These are phyloP conservation scores for Danio albolineatus DNA, from an alignment of 2,797 vertebrate species.

Conservation along the genomic window DNA sequence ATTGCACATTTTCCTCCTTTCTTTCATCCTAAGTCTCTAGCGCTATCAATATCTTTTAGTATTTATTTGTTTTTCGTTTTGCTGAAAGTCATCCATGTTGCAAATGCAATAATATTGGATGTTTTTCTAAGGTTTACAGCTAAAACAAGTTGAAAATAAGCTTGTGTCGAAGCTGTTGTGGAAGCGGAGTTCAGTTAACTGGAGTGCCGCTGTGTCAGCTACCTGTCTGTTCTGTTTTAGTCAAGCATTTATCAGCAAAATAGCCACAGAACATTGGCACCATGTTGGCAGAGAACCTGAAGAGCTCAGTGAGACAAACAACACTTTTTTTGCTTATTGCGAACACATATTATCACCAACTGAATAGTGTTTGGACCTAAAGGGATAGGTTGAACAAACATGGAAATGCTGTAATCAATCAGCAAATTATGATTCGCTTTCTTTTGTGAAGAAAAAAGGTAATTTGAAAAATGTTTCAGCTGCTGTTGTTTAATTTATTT, in stretches of 20 bases:
- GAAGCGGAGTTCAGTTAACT: conserved; percentile 25
- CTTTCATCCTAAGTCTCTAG: conserved; percentile 16
- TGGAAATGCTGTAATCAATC: neutral
- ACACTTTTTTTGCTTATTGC: neutral
- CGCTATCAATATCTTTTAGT: neutral
- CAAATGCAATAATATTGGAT: conserved; percentile 10
- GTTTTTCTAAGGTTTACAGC: conserved; percentile 13
- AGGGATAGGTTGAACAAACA: neutral
- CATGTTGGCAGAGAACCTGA: conserved; percentile 64
- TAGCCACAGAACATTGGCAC: conserved; percentile 59
- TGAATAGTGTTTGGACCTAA: neutral
- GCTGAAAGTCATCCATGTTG: conserved; percentile 15
- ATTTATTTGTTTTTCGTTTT: conserved; percentile 6
- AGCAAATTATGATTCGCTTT: neutral
- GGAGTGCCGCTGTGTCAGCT: conserved; percentile 45
- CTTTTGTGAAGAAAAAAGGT: neutral
- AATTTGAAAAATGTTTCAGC: neutral
- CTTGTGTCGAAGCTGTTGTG: conserved; percentile 20
- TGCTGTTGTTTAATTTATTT: neutral
- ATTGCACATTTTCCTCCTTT: neutral
- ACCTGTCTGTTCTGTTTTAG: conserved; percentile 68
- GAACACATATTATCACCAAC: neutral
- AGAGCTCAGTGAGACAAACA: conserved; percentile 23
- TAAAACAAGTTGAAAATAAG: conserved; percentile 9
- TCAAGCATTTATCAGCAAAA: conserved; percentile 68